Conservation (phyloP, 2,113 vertebrate genomes). For the Dipodomys spectabilis region DNA sequence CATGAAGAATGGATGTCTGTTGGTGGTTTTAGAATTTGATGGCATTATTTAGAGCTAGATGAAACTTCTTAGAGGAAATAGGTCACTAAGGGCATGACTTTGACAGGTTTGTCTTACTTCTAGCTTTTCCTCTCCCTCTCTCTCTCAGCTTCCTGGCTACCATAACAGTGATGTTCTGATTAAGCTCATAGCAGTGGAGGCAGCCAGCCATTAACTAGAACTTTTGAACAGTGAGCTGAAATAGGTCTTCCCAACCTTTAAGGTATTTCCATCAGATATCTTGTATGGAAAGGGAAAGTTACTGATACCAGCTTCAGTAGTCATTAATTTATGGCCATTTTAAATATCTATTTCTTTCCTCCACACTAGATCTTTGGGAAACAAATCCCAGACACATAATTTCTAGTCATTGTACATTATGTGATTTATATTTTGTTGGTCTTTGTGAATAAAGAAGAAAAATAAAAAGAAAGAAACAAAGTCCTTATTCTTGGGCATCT, state of each 20-base stretch:
- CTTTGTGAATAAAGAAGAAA: not conserved
- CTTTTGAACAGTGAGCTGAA: not conserved
- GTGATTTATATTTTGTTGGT: not conserved
- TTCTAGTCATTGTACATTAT: not conserved
- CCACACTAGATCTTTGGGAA: not conserved
- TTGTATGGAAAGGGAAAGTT: not conserved
- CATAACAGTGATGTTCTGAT: too few relatives aligned
- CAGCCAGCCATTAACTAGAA: not conserved
- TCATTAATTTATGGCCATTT: not conserved
- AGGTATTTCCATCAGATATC: not conserved
- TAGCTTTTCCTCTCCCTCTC: not conserved
- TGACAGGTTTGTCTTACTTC: too few relatives aligned
- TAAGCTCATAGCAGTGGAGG: not conserved
- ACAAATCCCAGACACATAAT: not conserved
- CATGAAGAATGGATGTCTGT: not conserved
- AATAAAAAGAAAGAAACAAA: not conserved
- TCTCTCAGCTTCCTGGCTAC: not conserved
- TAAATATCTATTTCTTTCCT: not conserved
- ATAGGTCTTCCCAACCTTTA: not conserved
- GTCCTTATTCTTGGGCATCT: not conserved
- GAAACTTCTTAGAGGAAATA: not conserved
- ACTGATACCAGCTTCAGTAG: not conserved
- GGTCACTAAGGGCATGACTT: too few relatives aligned
- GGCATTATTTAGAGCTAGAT: not conserved
- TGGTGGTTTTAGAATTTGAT: too few relatives aligned